Conservation (phyloP, 2,888 invertebrate species). For the Drosophila picticornis region DNA sequence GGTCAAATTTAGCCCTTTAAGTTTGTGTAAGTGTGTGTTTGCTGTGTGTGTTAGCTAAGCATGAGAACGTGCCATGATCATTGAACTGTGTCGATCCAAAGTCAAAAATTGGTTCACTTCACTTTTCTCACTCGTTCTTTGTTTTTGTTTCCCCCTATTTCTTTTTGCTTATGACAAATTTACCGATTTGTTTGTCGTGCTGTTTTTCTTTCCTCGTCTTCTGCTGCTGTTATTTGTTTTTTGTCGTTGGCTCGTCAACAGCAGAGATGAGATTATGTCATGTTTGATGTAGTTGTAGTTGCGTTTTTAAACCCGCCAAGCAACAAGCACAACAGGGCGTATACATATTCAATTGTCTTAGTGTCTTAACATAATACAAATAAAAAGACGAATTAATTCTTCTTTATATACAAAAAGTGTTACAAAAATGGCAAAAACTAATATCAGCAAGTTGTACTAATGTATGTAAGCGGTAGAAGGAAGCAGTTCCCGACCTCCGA, state of each 20-base stretch:
- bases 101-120: slow-evolving; percentile 32
- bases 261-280: slow-evolving; percentile 70
- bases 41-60: slow-evolving; percentile 16
- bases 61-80: slow-evolving; percentile 63
- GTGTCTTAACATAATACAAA: background rate
- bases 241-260: slow-evolving; percentile 36
- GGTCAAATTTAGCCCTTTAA: slow-evolving; percentile 48
- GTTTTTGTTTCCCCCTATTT: slow-evolving; percentile 3
- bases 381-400: background rate
- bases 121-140: slow-evolving; percentile 6
- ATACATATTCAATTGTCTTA: background rate
- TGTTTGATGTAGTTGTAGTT: slow-evolving; percentile 51
- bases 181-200: slow-evolving; percentile 46
- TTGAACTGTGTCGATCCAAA: slow-evolving; percentile 53
- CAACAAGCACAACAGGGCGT: slow-evolving; percentile 12
- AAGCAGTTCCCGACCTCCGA: background rate
- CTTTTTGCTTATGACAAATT: slow-evolving; percentile 50
- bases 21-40: slow-evolving; percentile 11
- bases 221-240: slow-evolving; percentile 19
- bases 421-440: background rate
- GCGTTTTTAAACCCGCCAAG: slow-evolving; percentile 16
- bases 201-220: slow-evolving; percentile 19
- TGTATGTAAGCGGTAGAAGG: background rate
- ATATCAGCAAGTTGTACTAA: background rate
- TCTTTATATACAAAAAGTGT: background rate